These are phyloP conservation scores for Ispidina picta DNA, from an alignment of 2,797 vertebrate genomes.

Conservation along the genomic window DNA sequence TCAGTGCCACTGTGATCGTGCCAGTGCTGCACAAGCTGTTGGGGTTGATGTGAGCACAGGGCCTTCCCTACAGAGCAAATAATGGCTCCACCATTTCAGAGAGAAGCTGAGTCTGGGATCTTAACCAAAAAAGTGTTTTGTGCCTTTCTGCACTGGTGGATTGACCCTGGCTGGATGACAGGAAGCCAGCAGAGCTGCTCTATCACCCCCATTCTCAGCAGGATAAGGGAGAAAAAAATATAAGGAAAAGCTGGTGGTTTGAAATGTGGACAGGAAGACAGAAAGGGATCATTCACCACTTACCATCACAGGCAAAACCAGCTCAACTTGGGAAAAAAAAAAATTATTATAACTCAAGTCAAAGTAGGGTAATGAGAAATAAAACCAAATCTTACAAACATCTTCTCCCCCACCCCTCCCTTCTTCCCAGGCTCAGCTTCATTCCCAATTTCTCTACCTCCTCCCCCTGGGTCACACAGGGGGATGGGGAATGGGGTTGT, in stretches of 20 bases:
- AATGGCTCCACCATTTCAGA: background rate
- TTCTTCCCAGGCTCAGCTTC: background rate
- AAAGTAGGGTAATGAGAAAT: background rate
- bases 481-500: background rate
- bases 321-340: background rate
- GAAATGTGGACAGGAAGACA: background rate
- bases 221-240: background rate
- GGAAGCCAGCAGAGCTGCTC: background rate
- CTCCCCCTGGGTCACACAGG: background rate
- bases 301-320: background rate
- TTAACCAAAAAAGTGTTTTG: background rate
- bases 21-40: conserved; percentile 82
- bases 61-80: background rate
- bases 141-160: conserved; percentile 36
- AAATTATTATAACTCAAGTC: background rate
- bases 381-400: background rate
- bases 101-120: background rate
- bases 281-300: background rate
- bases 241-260: rapidly evolving
- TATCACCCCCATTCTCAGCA: background rate
- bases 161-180: background rate
- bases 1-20: conserved; percentile 84
- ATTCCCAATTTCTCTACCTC: background rate
- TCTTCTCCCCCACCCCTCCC: background rate
- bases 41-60: conserved; percentile 79